A percentile compares a stretch with the other conserved stretches of the same genome.
These are phyloP conservation scores for Percopsis transmontana DNA, from an alignment of 2,113 vertebrate genomes.

Conservation along the genomic window DNA sequence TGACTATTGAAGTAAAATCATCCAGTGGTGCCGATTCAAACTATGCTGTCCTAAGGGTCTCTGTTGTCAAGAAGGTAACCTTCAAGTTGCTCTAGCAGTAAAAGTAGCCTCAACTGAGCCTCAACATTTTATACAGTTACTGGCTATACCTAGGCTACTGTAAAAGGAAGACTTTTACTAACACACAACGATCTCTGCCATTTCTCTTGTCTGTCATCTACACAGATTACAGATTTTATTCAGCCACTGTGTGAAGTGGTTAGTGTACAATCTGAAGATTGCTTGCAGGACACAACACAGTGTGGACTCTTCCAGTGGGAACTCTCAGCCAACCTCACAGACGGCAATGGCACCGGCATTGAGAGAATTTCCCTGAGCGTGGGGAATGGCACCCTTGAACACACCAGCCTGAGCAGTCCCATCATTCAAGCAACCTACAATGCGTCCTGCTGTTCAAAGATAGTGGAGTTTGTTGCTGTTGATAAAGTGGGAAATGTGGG, in stretches of 20 bases:
- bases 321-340: slow-evolving; percentile 64
- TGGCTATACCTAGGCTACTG: background rate
- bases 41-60: slow-evolving; percentile 66
- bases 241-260: slow-evolving; percentile 62
- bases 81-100: background rate
- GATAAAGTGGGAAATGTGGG: slow-evolving; percentile 74
- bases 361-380: slow-evolving; percentile 38
- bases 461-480: slow-evolving; percentile 62
- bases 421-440: slow-evolving; percentile 49
- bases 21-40: slow-evolving; percentile 60
- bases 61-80: slow-evolving; percentile 72
- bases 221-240: slow-evolving; percentile 73
- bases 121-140: background rate
- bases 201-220: background rate
- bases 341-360: slow-evolving; percentile 67
- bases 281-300: slow-evolving; percentile 44
- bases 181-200: background rate
- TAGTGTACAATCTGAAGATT: slow-evolving; percentile 23
- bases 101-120: no score
- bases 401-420: background rate
- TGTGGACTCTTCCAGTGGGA: slow-evolving; percentile 60
- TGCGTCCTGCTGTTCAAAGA: slow-evolving; percentile 72
- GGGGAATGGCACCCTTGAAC: slow-evolving; percentile 54
- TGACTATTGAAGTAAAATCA: slow-evolving; percentile 68
- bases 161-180: background rate